phyloP scores from a whole-genome alignment of 2,797 vertebrate species.

The Neostethus bicornis region DNA sequence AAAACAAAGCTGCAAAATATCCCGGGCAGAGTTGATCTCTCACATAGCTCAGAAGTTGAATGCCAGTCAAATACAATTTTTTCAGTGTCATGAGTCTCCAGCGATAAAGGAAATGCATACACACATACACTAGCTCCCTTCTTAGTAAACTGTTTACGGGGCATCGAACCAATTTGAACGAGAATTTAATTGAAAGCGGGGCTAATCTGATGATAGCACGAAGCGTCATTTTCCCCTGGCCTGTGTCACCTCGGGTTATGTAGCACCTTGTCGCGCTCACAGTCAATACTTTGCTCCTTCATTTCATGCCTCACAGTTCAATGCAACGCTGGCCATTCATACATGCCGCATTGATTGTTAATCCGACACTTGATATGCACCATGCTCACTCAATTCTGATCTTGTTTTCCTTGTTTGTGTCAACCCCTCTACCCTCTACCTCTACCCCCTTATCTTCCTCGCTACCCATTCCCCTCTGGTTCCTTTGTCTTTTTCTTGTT shows the following conservation, averaged over 20 bases:
- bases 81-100: slow-evolving; percentile 33
- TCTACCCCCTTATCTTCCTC: slow-evolving; percentile 11
- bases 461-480: slow-evolving; percentile 17
- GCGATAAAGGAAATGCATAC: slow-evolving; percentile 32
- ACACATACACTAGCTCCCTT: slow-evolving; percentile 44
- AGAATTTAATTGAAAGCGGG: slow-evolving; percentile 75
- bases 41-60: slow-evolving; percentile 40
- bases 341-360: slow-evolving; percentile 69
- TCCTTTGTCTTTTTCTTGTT: slow-evolving; percentile 26
- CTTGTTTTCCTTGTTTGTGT: slow-evolving; percentile 61
- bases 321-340: slow-evolving; percentile 50
- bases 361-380: slow-evolving; percentile 70
- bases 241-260: slow-evolving; percentile 52
- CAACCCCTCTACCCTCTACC: not conserved
- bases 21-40: slow-evolving; percentile 38
- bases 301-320: slow-evolving; percentile 73
- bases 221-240: slow-evolving; percentile 39
- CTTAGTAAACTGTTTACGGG: slow-evolving; percentile 71
- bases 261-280: slow-evolving; percentile 56
- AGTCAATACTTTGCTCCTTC: slow-evolving; percentile 62
- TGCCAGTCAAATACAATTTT: slow-evolving; percentile 29
- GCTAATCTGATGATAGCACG: slow-evolving; percentile 72
- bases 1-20: slow-evolving; percentile 11
- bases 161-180: slow-evolving; percentile 59
- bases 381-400: slow-evolving; percentile 60